Evolutionary conservation across 2,888 invertebrate species (phyloP).

Genomic region (Drosophila histrio): DNA sequence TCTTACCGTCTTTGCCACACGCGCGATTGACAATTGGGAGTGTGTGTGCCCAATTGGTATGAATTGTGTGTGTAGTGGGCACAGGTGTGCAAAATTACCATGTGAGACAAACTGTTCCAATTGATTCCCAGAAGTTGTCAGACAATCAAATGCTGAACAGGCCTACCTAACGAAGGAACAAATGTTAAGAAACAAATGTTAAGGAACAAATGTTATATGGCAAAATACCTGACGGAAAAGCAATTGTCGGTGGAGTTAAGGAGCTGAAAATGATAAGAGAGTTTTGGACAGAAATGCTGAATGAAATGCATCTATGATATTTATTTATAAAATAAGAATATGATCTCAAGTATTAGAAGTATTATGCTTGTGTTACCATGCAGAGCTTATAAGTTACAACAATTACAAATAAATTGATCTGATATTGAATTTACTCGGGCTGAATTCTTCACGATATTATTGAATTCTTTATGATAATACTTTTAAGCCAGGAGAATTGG

Average conservation of each 20-base stretch:
- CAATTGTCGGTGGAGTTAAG: not conserved
- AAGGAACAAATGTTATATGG: not conserved
- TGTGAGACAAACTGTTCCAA: conserved; percentile 10
- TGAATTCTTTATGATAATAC: too few species aligned
- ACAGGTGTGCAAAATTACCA: conserved; percentile 40
- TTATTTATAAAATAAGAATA: too few species aligned
- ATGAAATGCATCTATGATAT: too few species aligned
- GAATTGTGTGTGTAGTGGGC: conserved; percentile 13
- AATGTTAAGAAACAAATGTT: not conserved
- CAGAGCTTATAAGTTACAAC: too few species aligned
- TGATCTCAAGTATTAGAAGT: too few species aligned
- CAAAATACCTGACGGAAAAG: not conserved
- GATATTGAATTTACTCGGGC: too few species aligned
- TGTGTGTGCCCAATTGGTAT: conserved; percentile 3
- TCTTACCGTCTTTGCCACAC: conserved; percentile 9
- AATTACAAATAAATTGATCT: too few species aligned
- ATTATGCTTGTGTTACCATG: too few species aligned
- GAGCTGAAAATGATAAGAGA: not conserved
- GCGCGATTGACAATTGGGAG: conserved; percentile 16
- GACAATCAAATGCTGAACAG: not conserved
- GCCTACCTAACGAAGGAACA: not conserved
- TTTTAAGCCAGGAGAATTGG: too few species aligned
- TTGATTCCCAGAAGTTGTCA: conserved; percentile 26
- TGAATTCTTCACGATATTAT: too few species aligned
- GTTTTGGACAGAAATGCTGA: not conserved